Percentiles rank a stretch among this genome's conserved stretches.
Conservation (phyloP, 1,140 invertebrate species). For the Geopemphigus sp. region DNA sequence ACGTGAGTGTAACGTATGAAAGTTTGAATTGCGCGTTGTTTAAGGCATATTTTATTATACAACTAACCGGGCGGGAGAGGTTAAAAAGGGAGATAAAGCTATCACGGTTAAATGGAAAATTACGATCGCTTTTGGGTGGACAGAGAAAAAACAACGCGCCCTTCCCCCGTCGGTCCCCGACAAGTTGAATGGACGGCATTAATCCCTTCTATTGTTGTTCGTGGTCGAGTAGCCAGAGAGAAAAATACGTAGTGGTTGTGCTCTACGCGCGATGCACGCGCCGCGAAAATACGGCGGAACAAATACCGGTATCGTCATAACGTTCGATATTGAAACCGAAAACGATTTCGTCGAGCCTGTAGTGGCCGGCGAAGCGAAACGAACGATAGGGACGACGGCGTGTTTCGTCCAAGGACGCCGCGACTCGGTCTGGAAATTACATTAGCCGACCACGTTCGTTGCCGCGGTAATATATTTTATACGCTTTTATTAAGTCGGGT, state of each 20-base stretch:
- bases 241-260: neutral
- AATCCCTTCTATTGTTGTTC: constrained; percentile 23
- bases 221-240: neutral
- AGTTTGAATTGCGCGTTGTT: constrained; percentile 33
- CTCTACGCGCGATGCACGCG: neutral
- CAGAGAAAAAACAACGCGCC: neutral
- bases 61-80: neutral
- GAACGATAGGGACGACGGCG: too few species aligned
- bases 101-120: constrained; percentile 35
- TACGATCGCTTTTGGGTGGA: constrained; percentile 31
- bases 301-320: too few species aligned
- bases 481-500: too few species aligned
- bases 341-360: too few species aligned
- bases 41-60: constrained; percentile 35
- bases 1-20: neutral
- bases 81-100: constrained; percentile 36
- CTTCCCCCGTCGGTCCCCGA: too few species aligned
- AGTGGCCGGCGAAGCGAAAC: too few species aligned
- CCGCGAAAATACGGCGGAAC: neutral
- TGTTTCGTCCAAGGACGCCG: too few species aligned
- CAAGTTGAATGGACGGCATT: constrained; percentile 23
- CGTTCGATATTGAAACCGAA: too few species aligned
- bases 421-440: too few species aligned
- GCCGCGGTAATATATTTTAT: too few species aligned
- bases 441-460: too few species aligned